phyloP scores from a whole-genome alignment of 92 coral and sea anemone species.

The Paramuricea clavata region DNA sequence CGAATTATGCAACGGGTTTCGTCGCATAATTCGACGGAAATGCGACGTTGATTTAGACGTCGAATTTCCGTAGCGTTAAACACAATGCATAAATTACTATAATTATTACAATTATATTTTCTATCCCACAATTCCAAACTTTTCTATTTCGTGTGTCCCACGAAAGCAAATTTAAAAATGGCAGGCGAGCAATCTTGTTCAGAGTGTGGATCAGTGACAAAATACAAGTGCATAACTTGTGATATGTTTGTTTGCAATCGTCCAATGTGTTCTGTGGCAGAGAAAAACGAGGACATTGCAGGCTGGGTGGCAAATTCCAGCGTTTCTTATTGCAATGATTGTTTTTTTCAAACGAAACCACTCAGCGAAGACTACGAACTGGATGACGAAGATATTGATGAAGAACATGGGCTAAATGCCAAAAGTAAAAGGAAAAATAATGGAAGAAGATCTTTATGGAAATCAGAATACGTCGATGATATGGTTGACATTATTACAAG shows the following conservation, averaged over 20 bases:
- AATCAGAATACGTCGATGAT: background rate
- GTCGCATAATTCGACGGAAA: constrained; percentile 1
- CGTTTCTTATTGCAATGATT: constrained; percentile 17
- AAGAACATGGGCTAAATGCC: background rate
- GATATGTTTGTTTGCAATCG: constrained; percentile 5
- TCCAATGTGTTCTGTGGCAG: constrained; percentile 9
- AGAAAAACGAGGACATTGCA: background rate
- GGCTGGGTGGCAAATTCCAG: constrained; percentile 19
- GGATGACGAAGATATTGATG: background rate
- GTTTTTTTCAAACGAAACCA: background rate
- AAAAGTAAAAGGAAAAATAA: background rate
- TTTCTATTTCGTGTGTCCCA: background rate
- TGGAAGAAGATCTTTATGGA: background rate
- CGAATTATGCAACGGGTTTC: background rate
- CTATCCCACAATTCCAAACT: background rate
- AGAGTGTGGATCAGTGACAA: background rate
- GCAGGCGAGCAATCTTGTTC: constrained; percentile 1
- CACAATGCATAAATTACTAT: background rate
- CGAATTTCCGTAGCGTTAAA: background rate
- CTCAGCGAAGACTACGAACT: too few species aligned
- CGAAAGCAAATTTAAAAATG: background rate
- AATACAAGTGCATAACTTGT: constrained; percentile 1
- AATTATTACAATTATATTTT: background rate
- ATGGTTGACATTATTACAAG: constrained; percentile 3
- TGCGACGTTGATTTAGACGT: background rate